Evolutionary conservation across 2,797 vertebrate genomes (phyloP).

Genomic region (Pangasius sanitwongsei): DNA sequence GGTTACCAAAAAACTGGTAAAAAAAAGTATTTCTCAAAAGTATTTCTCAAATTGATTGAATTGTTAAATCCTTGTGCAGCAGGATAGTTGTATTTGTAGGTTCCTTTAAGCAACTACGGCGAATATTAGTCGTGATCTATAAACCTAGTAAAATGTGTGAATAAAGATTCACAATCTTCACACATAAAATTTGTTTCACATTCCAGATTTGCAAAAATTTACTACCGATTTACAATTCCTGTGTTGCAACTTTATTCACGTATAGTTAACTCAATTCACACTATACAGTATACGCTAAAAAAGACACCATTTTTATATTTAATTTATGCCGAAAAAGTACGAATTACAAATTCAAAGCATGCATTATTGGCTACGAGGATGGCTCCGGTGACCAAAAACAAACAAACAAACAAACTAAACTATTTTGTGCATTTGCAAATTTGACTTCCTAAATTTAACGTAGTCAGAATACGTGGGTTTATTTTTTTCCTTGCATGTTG

Average conservation of each 20-base stretch:
- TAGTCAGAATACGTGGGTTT: no score
- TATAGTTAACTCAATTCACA: no score
- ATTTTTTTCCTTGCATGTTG: not conserved
- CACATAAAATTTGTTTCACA: not conserved
- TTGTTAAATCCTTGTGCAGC: not conserved
- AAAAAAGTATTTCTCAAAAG: not conserved
- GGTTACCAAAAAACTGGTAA: not conserved
- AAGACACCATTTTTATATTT: not conserved
- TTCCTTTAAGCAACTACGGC: no score
- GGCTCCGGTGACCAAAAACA: not conserved
- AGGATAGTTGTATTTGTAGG: not conserved
- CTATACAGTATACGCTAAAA: not conserved
- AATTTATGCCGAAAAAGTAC: not conserved
- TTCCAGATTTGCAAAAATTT: no score
- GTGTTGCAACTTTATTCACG: not conserved
- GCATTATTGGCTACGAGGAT: not conserved
- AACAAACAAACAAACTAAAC: not conserved
- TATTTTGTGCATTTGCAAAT: not conserved
- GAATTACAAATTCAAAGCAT: not conserved
- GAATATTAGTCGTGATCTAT: no score
- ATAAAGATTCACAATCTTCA: no score
- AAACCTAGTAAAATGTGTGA: not conserved
- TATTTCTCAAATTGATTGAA: not conserved
- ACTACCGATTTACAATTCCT: no score
- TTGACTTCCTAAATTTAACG: not conserved